Evolutionary conservation across 2,888 invertebrate genomes (phyloP).

Genomic region (Mythimna impura): DNA sequence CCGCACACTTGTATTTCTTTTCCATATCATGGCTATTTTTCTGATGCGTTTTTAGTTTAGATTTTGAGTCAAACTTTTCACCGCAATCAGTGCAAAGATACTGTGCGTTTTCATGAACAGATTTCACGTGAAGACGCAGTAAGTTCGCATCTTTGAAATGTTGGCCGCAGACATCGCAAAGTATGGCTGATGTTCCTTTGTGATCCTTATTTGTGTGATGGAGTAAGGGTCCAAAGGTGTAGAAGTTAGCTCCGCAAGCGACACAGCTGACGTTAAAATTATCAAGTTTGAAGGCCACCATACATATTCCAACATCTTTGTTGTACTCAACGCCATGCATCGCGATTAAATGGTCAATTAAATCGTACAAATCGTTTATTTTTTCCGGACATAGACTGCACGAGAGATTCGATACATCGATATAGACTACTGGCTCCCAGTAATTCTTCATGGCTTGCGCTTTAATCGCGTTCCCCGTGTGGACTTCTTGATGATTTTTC

Average conservation of each 20-base stretch:
- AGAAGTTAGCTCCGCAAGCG: slow-evolving; percentile 81
- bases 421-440: slow-evolving; percentile 85
- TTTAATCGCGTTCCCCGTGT: slow-evolving; percentile 77
- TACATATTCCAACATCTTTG: slow-evolving; percentile 83
- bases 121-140: slow-evolving; percentile 80
- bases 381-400: slow-evolving; percentile 81
- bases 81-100: slow-evolving; percentile 84
- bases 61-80: slow-evolving; percentile 86
- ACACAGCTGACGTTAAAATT: slow-evolving; percentile 81
- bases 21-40: slow-evolving; percentile 84
- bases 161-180: slow-evolving; percentile 86
- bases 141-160: slow-evolving; percentile 83
- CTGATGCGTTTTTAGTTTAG: slow-evolving; percentile 87
- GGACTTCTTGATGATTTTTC: slow-evolving; percentile 79
- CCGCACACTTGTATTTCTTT: slow-evolving; percentile 88
- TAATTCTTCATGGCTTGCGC: slow-evolving; percentile 84
- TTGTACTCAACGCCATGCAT: slow-evolving; percentile 80
- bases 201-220: slow-evolving; percentile 87
- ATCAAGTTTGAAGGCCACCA: slow-evolving; percentile 85
- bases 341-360: slow-evolving; percentile 81
- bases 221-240: slow-evolving; percentile 83
- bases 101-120: slow-evolving; percentile 81
- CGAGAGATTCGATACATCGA: slow-evolving; percentile 79
- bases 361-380: slow-evolving; percentile 78
- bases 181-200: slow-evolving; percentile 82